Percentiles rank a stretch among this genome's conserved stretches.
These are phyloP conservation scores for Orthosia incerta DNA, from an alignment of 2,888 invertebrate genomes.

Conservation along the genomic window DNA sequence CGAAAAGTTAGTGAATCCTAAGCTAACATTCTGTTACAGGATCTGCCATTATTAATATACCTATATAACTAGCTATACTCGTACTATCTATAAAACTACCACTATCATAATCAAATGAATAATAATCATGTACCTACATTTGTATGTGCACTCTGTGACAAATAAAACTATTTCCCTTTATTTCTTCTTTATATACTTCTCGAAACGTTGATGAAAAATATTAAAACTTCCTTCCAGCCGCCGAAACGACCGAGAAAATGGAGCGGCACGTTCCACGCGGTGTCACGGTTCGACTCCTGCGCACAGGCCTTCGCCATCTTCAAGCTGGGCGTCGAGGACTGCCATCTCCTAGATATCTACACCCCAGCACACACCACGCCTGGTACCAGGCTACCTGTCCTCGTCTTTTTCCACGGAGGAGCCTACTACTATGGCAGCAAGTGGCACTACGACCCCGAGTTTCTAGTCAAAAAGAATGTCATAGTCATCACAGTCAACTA, in stretches of 20 bases:
- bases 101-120: too few relatives aligned
- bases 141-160: not conserved
- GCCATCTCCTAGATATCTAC: conserved; percentile 83
- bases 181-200: not conserved
- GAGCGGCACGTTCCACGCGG: conserved; percentile 78
- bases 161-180: not conserved
- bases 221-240: conserved; percentile 72
- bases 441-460: conserved; percentile 85
- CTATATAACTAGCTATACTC: too few relatives aligned
- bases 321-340: conserved; percentile 81
- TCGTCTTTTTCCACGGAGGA: conserved; percentile 86
- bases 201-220: not conserved
- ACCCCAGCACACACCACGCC: conserved; percentile 72
- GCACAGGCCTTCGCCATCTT: conserved; percentile 77
- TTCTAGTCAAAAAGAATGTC: conserved; percentile 81
- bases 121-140: too few relatives aligned
- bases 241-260: conserved; percentile 78
- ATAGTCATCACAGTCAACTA: conserved; percentile 84
- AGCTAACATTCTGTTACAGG: not conserved
- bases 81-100: too few relatives aligned
- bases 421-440: conserved; percentile 86
- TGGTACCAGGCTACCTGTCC: conserved; percentile 76
- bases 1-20: not conserved
- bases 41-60: not conserved
- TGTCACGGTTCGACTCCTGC: conserved; percentile 76